Base-by-base conservation (phyloP, 2,888 invertebrate species). In the Meghimatium bilineatum region DNA sequence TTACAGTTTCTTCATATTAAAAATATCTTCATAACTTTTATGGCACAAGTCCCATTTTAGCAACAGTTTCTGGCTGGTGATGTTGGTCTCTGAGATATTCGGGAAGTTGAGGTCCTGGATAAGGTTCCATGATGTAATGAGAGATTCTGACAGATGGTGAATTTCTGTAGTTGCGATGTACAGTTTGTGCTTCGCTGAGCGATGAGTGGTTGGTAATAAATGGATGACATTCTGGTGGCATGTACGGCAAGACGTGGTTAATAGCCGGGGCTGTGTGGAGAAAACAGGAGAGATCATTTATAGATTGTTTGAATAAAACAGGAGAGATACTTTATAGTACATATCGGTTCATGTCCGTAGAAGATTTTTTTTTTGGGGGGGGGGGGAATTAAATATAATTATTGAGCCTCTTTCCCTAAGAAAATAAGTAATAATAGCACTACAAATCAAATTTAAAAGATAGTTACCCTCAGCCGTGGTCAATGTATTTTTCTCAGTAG, bases 41-140 rank as follows among this genome's bases (percentile, higher is more conserved):
- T 56, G 8, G 20, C 6, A 56, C 56, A 23, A 56, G 56, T 23
- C 56, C 56, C 56, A 56, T 56, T 56, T 56, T 17, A 20, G 56
- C 26, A 38, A 56, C 38, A 2, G 60, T 77, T 29, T 56, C 17
- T 32, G 17, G 26, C 34, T 14, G 29, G 14, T 23, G 63, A 36
- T 17, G 20, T 49, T 26, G 10, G 63, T 56, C 36, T 26, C 20
- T 32, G 26, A 29, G 56, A 63, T 38, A 14, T 12, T 14, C 10
- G 23, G 78, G 67, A 38, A 78, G 44, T 36, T 69, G 71, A 0
- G 80, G 49, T 2, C 80, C 80, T 10, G 80, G 80, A n/a, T 49
- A 71, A 20, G 80, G 80, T 32, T 52, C 69, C 17, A 38, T 29
- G 26, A 71, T 69, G 56, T 71, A 80, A 34, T 80, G 69, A 52